Percentiles rank a stretch among this genome's conserved stretches.
phyloP scores from a whole-genome alignment of 2,888 invertebrate genomes.

The Limnephilus marmoratus region DNA sequence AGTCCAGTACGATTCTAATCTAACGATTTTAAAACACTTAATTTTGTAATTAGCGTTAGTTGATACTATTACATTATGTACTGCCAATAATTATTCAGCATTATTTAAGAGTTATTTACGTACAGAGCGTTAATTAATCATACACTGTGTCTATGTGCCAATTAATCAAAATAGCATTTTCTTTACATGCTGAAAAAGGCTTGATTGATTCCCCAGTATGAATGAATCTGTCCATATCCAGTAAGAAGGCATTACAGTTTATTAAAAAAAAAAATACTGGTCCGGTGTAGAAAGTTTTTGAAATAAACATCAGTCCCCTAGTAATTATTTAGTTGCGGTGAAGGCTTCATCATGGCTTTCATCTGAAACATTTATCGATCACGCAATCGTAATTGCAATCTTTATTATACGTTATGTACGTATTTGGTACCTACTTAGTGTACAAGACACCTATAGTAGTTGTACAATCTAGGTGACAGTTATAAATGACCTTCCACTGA shows the following conservation, averaged over 20 bases:
- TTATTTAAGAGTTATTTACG: neutral
- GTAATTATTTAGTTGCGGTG: neutral
- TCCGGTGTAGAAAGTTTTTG: neutral
- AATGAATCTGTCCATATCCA: neutral
- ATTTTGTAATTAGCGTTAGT: too few relatives aligned
- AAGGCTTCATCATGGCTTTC: neutral
- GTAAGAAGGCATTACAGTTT: neutral
- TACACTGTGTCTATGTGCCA: neutral
- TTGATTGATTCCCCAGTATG: neutral
- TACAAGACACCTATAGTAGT: neutral
- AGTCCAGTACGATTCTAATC: too few relatives aligned
- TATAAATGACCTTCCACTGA: neutral
- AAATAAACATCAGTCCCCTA: neutral
- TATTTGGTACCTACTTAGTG: neutral
- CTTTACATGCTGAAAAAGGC: neutral
- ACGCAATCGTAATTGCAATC: neutral
- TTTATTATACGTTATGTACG: neutral
- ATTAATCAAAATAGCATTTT: neutral
- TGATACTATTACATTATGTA: too few relatives aligned
- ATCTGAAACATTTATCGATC: neutral
- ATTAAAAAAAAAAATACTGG: neutral
- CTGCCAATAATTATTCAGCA: too few relatives aligned
- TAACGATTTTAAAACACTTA: too few relatives aligned
- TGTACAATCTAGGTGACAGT: neutral
- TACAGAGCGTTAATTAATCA: neutral